phyloP scores from a whole-genome alignment of 2,113 vertebrate species.

The Tringa solitaria region DNA sequence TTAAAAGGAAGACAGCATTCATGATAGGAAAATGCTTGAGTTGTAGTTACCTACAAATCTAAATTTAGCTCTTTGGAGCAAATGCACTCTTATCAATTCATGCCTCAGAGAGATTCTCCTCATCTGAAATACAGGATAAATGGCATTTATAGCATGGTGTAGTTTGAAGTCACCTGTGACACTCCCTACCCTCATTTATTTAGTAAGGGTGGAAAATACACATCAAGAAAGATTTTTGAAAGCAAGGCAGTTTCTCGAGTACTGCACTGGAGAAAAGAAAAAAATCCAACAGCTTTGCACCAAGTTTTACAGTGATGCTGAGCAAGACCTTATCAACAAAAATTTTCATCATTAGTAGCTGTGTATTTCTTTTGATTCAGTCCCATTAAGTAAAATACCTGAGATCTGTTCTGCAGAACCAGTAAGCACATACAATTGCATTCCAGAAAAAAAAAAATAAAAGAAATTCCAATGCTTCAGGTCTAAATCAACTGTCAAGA shows the following conservation, averaged over 20 bases:
- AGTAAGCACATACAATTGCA: neutral
- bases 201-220: accelerated
- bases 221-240: neutral
- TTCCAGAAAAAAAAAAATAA: neutral
- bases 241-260: neutral
- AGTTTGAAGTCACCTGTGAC: neutral
- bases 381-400: neutral
- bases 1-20: neutral
- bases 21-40: neutral
- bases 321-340: neutral
- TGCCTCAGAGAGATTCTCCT: neutral
- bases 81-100: neutral
- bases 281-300: neutral
- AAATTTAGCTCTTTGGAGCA: neutral
- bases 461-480: neutral
- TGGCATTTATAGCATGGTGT: neutral
- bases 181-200: neutral
- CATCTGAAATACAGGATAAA: neutral
- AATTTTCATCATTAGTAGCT: neutral
- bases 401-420: neutral
- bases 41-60: neutral
- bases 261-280: neutral
- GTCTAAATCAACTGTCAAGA: neutral
- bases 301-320: neutral
- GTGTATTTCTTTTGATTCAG: neutral